These are phyloP conservation scores for Microctenopoma stevenorrisi DNA, from an alignment of 2,797 vertebrate species.

Conservation along the genomic window DNA sequence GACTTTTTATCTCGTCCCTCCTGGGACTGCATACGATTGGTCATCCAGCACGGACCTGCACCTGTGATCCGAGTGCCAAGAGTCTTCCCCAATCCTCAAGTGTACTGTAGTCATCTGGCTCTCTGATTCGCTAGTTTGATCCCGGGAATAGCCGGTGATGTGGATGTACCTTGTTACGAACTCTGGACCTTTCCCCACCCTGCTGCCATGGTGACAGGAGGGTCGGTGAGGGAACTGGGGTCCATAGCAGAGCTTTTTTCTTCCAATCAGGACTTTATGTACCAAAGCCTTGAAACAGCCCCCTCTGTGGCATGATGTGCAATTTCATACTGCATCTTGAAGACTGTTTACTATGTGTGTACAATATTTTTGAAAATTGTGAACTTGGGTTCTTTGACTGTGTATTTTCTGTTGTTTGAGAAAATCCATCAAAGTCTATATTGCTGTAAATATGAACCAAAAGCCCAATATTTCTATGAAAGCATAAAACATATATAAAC, in stretches of 20 bases:
- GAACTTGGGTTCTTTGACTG: conserved; percentile 76
- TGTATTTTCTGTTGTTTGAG: conserved; percentile 75
- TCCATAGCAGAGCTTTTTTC: conserved; percentile 65
- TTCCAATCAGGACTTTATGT: conserved; percentile 82
- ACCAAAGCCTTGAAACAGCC: conserved; percentile 85
- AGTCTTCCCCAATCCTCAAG: conserved; percentile 80
- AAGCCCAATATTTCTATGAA: conserved; percentile 80
- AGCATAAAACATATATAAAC: conserved; percentile 55
- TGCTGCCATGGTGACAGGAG: background rate
- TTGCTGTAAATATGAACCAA: conserved; percentile 78
- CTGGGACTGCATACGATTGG: conserved; percentile 66
- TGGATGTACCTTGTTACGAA: conserved; percentile 43
- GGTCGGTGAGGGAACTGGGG: background rate
- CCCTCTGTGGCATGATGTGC: conserved; percentile 79
- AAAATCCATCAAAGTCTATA: conserved; percentile 68
- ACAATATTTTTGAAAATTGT: conserved; percentile 76
- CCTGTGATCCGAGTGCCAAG: conserved; percentile 78
- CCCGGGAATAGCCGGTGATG: conserved; percentile 41
- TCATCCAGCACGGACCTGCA: conserved; percentile 74
- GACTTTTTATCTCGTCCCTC: conserved; percentile 28
- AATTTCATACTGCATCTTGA: conserved; percentile 80
- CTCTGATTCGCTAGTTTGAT: conserved; percentile 47
- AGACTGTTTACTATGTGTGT: conserved; percentile 83
- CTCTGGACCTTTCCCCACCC: conserved; percentile 3
- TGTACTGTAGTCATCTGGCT: conserved; percentile 73